Percentiles rank a stretch among this genome's conserved stretches.
Conservation (phyloP, 2,888 invertebrate species). For the Agonopterix arenella region DNA sequence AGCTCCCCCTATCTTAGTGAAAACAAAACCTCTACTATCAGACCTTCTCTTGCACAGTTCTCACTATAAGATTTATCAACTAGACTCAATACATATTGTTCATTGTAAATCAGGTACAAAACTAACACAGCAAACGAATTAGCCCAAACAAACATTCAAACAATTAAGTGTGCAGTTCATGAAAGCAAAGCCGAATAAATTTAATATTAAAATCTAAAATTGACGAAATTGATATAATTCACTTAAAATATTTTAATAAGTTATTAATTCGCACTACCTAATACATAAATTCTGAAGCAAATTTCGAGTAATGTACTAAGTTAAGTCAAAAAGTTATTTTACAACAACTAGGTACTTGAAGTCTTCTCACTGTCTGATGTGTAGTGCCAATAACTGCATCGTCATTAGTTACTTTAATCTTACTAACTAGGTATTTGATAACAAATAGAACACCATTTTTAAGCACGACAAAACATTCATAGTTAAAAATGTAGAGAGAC, state of each 20-base stretch:
- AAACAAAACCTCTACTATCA: conserved; percentile 33
- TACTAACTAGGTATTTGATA: conserved; percentile 76
- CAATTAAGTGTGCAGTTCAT: conserved; percentile 13
- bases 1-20: conserved; percentile 44
- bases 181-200: conserved; percentile 47
- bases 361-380: conserved; percentile 37
- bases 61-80: conserved; percentile 42
- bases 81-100: conserved; percentile 18
- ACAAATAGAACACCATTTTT: conserved; percentile 78
- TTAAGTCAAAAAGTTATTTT: conserved; percentile 28
- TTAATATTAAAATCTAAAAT: conserved; percentile 71
- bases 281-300: conserved; percentile 17
- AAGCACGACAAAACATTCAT: conserved; percentile 79
- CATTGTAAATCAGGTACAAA: conserved; percentile 25
- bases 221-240: conserved; percentile 74
- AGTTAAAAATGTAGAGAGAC: conserved; percentile 78
- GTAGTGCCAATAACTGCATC: conserved; percentile 77
- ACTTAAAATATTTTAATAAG: conserved; percentile 58
- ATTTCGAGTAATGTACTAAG: conserved; percentile 23
- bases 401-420: conserved; percentile 69
- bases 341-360: conserved; percentile 26
- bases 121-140: conserved; percentile 21
- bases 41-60: conserved; percentile 61
- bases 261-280: conserved; percentile 46
- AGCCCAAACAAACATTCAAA: not conserved